Evolutionary conservation across 2,113 vertebrate genomes (phyloP).

Genomic region (Oreamnos americanus): DNA sequence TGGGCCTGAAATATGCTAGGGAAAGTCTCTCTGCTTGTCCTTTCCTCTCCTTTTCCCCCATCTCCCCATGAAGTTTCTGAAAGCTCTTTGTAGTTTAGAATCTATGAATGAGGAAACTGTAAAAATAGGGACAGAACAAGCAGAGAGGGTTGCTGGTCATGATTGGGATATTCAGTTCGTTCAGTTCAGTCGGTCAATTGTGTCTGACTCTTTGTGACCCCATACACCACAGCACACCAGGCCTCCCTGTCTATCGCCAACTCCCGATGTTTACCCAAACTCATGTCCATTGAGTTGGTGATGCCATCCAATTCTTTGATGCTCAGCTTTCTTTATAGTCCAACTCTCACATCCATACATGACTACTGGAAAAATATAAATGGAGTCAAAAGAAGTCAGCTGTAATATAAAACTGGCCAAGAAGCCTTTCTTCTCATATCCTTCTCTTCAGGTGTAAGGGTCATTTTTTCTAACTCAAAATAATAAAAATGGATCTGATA

Average conservation of each 20-base stretch:
- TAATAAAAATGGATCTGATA: neutral
- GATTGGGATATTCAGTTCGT: neutral
- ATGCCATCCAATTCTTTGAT: neutral
- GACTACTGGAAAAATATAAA: neutral
- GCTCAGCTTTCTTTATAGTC: neutral
- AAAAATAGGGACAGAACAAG: neutral
- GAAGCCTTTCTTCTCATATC: neutral
- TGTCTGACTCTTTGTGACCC: neutral
- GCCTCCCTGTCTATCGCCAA: neutral
- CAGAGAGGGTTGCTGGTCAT: neutral
- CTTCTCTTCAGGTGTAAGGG: neutral
- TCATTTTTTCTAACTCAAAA: neutral
- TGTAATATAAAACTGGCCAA: neutral
- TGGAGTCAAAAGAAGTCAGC: neutral
- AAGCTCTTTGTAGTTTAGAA: neutral
- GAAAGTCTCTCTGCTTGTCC: neutral
- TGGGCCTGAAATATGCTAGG: neutral
- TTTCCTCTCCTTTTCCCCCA: neutral
- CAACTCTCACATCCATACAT: neutral
- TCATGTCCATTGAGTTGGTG: neutral
- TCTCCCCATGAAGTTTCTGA: neutral
- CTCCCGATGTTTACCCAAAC: neutral
- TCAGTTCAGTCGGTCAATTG: neutral
- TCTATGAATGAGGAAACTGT: neutral
- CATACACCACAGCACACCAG: neutral